Conservation (phyloP, 2,113 vertebrate species). For the Tragelaphus imberbis region DNA sequence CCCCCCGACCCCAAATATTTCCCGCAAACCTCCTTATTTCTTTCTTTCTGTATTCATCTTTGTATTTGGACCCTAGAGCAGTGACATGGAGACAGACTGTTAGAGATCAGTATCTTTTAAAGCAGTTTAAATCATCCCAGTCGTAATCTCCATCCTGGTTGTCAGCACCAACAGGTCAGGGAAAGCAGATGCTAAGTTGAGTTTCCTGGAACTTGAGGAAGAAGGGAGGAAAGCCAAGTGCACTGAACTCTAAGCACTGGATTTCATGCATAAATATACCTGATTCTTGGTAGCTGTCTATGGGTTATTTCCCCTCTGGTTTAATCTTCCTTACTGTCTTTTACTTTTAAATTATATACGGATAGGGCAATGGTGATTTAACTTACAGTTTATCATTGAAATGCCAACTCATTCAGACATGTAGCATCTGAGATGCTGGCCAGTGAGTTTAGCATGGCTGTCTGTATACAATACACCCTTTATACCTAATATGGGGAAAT, state of each 20-base stretch:
- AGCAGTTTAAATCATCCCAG: background rate
- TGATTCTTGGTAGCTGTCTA: background rate
- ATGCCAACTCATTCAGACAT: background rate
- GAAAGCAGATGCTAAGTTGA: background rate
- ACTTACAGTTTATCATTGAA: background rate
- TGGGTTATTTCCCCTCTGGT: background rate
- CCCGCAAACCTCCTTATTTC: background rate
- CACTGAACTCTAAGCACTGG: background rate
- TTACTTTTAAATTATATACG: background rate
- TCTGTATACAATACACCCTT: background rate
- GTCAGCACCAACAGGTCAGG: background rate
- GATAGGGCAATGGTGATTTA: background rate
- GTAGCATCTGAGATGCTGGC: background rate
- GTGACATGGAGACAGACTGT: background rate
- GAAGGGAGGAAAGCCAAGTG: background rate
- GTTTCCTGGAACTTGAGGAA: background rate
- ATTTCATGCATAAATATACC: background rate
- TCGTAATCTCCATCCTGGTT: background rate
- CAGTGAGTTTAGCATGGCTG: background rate
- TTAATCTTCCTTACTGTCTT: background rate
- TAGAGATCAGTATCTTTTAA: background rate
- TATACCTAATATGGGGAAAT: background rate
- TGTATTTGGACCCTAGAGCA: background rate
- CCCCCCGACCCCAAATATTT: background rate
- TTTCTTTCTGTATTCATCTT: background rate